Evolutionary conservation across 92 coral and sea anemone species (phyloP).

Genomic region (Anthopleura xanthogrammica): DNA sequence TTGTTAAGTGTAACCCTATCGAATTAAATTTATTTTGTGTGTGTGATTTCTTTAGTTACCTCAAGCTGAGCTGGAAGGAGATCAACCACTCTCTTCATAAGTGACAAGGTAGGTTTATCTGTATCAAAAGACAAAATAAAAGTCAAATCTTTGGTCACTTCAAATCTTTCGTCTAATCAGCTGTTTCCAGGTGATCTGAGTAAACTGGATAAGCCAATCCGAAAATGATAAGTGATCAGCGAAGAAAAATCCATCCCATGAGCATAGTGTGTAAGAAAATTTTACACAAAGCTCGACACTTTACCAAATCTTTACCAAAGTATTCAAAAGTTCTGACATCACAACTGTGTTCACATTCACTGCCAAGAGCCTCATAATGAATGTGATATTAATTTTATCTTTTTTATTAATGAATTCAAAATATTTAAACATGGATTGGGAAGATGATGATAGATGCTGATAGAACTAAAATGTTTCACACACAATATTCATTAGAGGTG

Average conservation of each 20-base stretch:
- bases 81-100: conserved; percentile 78
- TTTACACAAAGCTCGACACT: too few relatives aligned
- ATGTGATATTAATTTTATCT: not conserved
- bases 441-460: too few relatives aligned
- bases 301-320: not conserved
- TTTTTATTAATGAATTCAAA: not conserved
- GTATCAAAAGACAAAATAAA: not conserved
- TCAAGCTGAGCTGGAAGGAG: conserved; percentile 77
- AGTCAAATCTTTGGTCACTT: not conserved
- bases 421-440: too few relatives aligned
- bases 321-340: not conserved
- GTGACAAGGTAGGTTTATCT: conserved; percentile 75
- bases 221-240: too few relatives aligned
- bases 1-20: too few relatives aligned
- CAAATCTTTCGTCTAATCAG: not conserved
- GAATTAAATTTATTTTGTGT: too few relatives aligned
- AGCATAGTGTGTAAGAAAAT: too few relatives aligned
- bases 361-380: too few relatives aligned
- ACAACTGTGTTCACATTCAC: too few relatives aligned
- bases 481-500: not conserved
- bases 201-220: too few relatives aligned
- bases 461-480: not conserved
- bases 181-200: too few relatives aligned
- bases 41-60: conserved; percentile 44
- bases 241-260: too few relatives aligned